phyloP scores from a whole-genome alignment of 1,140 invertebrate species.

The Dolichoris vasculosae region DNA sequence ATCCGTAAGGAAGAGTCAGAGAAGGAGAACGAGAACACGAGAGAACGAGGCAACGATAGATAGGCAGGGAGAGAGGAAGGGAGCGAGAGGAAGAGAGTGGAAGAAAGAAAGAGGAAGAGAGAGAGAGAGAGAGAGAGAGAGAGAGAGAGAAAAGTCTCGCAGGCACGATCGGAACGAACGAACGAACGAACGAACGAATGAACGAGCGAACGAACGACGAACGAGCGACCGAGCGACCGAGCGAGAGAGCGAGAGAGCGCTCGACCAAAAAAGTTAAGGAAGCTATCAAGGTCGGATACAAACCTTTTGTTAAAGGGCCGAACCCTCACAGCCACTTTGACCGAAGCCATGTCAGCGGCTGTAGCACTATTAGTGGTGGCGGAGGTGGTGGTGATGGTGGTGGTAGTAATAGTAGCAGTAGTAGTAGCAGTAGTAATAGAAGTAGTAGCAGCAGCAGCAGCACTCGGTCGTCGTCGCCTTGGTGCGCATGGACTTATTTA shows the following conservation, averaged over 20 bases:
- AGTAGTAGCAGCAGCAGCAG: background rate
- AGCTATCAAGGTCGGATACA: background rate
- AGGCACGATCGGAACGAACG: background rate
- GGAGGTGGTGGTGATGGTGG: no score
- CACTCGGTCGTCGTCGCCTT: background rate
- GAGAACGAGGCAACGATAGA: background rate
- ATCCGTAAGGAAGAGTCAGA: background rate
- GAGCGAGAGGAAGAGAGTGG: background rate
- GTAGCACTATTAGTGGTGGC: background rate
- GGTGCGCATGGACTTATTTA: slow-evolving; percentile 35
- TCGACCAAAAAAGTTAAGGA: background rate
- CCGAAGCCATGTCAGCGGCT: slow-evolving; percentile 80
- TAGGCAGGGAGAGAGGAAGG: background rate
- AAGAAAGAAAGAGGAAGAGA: background rate
- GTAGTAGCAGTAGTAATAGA: background rate
- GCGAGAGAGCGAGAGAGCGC: background rate
- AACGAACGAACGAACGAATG: background rate
- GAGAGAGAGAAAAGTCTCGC: background rate
- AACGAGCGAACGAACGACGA: background rate
- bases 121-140: background rate
- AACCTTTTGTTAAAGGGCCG: slow-evolving; percentile 89
- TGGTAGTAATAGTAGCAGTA: background rate
- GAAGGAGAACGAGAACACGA: background rate
- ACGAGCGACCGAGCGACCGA: background rate
- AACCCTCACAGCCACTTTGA: slow-evolving; percentile 87